Base-by-base conservation (phyloP, 2,797 vertebrate genomes). In the Strix occidentalis region DNA sequence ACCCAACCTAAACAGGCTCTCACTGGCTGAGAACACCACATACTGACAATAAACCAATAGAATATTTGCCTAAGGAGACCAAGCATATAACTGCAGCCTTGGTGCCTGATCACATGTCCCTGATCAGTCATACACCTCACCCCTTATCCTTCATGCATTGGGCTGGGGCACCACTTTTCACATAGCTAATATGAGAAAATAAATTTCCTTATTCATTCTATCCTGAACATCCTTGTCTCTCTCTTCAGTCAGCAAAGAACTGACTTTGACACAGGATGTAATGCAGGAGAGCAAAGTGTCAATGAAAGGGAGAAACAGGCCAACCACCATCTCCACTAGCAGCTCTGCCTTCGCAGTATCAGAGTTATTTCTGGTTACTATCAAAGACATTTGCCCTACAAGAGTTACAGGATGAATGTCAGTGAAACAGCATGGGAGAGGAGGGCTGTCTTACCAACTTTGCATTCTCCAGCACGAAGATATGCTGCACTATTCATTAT, bases 51-150 rank as follows among this genome's bases (percentile, higher is more conserved):
- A 51, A 39, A 64, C 60, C 43, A 70, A 37, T 0, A 10, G 12
- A 11, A n/a, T 31, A 21, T 76, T 48, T 87, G 33, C 54, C 48
- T 37, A 39, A 58, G 17, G 39, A 87, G 23, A 19, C 18, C 37
- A 86, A 39, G 10, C 0, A 1, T 29, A 3, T 10, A 64, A 48
- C 16, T 2, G 0, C 0, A 0, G 37, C n/a, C 45, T 64, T 60
- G 45, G 25, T 2, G 7, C 13, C 28, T 14, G 31, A 28, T 71
- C 10, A 53, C 11, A 46, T 33, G 15, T 4, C 13, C 24, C 17
- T 16, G 20, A 11, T 4, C n/a, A 13, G 15, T 50, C 60, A 64
- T 5, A 28, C 31, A n/a, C 21, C n/a, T 75, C 63, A 45, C 6
- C 3, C 16, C 15, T 1, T 48, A 18, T 71, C 33, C 35, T 64